Conservation (phyloP, 2,113 vertebrate genomes). For the Xenus cinereus region DNA sequence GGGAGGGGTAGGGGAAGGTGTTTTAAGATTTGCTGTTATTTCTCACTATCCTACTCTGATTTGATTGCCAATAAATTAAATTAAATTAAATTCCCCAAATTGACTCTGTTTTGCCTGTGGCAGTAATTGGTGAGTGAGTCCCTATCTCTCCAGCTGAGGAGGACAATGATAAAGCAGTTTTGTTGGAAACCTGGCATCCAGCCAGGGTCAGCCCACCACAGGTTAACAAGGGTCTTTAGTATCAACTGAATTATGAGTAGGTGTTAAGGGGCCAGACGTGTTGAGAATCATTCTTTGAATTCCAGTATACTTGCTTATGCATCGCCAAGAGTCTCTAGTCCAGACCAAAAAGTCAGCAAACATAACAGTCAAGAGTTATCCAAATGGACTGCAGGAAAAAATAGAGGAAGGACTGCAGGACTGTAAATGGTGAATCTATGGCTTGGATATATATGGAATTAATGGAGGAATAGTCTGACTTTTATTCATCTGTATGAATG, state of each 20-base stretch:
- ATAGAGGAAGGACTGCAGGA: not conserved
- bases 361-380: not conserved
- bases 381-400: not conserved
- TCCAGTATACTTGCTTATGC: not conserved
- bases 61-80: not conserved
- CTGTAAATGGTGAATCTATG: not conserved
- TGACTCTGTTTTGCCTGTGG: not conserved
- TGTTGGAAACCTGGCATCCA: not conserved
- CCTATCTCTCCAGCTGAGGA: not conserved
- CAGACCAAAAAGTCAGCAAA: not conserved
- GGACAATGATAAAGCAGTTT: not conserved
- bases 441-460: not conserved
- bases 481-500: not conserved
- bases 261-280: not conserved
- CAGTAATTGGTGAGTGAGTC: no score
- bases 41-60: not conserved
- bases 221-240: not conserved
- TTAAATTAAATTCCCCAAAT: not conserved
- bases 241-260: not conserved
- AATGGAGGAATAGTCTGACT: not conserved
- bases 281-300: not conserved
- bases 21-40: not conserved
- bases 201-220: not conserved
- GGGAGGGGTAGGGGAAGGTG: fast-evolving
- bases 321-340: not conserved